Base-by-base conservation (phyloP, 2,113 vertebrate species). In the Piprites chloris region DNA sequence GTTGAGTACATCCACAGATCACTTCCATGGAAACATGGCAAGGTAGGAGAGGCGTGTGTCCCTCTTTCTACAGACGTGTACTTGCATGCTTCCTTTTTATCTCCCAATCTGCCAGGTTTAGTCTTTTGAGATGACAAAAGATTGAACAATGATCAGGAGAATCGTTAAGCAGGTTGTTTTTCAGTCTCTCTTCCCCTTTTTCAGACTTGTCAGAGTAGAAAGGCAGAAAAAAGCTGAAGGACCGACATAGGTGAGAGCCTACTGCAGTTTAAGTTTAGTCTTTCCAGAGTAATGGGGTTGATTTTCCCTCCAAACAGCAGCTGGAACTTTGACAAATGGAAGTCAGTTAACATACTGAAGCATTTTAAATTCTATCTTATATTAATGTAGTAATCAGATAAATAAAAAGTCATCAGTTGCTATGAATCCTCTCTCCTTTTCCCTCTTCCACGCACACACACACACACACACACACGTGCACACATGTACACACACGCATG, bases 41-140 rank as follows among this genome's bases (percentile, higher is more conserved):
- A 95, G 93, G 87, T 88, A 32, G 87, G 59, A 93, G 95, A 90
- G 95, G 90, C 52, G 6, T 28, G 53, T 80, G 85, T 63, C 67
- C 79, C 87, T 93, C 89, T 94, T 89, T 41, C 85, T 90, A 65
- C 71, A 89, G 77, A 85, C 30, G 0, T 33, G n/a, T 91, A 73
- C 94, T 96, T 97, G 95, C 94, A 96, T 97, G 94, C 91, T 97
- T 96, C 96, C 91, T 93, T 94, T 93, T 85, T 94, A 71, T 88
- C 68, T 91, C 72, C 67, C 67, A 39, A 0, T 71, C 90, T 87
- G 63, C 58, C 62, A 87, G 62, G 28, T 35, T 71, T 89, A 91
- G 76, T 82, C 58, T 93, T 91, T 68, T 53, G 58, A 88, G 75
- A 93, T 93, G 85, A 80, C 75, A 87, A 53, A 94, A 87, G 78